Conservation (phyloP, 2,113 vertebrate genomes). For the Amblyornis subalaris region DNA sequence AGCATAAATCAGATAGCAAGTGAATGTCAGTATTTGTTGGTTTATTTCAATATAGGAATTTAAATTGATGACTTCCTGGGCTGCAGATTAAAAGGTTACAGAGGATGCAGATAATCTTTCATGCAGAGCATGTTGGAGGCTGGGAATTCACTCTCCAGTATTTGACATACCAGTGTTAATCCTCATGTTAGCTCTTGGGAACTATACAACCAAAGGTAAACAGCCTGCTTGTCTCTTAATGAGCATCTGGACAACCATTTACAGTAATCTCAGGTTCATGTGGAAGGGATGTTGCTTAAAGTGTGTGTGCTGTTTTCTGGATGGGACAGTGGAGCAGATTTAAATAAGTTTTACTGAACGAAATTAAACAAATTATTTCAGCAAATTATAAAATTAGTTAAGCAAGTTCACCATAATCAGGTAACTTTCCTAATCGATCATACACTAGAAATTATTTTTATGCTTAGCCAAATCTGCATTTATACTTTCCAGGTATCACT, state of each 20-base stretch:
- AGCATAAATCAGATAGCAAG: not conserved
- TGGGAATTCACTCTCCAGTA: not conserved
- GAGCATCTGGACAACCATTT: not conserved
- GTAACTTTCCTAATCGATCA: not conserved
- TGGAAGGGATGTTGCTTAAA: not conserved
- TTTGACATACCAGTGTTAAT: not conserved
- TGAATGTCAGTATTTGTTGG: not conserved
- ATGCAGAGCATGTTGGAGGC: not conserved
- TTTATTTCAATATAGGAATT: not conserved
- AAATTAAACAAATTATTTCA: not conserved
- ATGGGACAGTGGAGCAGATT: not conserved
- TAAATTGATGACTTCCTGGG: not conserved
- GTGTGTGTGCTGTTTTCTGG: not conserved
- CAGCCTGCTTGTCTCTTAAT: not conserved
- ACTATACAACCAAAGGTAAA: not conserved
- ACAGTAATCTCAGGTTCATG: not conserved
- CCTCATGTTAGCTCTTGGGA: not conserved
- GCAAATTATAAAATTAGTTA: not conserved
- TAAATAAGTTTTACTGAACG: not conserved
- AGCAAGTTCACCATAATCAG: not conserved
- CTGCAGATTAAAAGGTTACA: slow-evolving; percentile 7
- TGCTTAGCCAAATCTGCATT: not conserved
- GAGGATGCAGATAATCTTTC: not conserved
- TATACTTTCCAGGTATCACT: not conserved
- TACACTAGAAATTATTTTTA: not conserved